Percentiles rank a stretch among this genome's conserved stretches.
phyloP scores from a whole-genome alignment of 2,888 invertebrate genomes.

The Habroteleia sp. region DNA sequence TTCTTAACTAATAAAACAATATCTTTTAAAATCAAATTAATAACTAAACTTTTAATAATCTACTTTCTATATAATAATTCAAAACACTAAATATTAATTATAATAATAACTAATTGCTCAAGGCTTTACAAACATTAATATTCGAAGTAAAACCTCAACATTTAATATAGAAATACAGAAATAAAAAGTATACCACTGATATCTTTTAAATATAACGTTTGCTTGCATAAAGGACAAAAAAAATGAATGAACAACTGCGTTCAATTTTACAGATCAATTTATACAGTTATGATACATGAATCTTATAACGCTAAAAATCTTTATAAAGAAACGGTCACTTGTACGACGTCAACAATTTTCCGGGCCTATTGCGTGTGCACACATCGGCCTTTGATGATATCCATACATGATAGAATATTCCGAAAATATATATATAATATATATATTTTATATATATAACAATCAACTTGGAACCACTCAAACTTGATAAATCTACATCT shows the following conservation, averaged over 20 bases:
- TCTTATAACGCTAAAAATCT: slow-evolving; percentile 66
- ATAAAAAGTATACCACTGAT: too few relatives aligned
- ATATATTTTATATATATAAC: slow-evolving; percentile 52
- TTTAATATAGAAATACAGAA: too few relatives aligned
- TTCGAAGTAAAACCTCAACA: too few relatives aligned
- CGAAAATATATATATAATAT: slow-evolving; percentile 58
- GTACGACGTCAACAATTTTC: slow-evolving; percentile 61
- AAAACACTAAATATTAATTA: too few relatives aligned
- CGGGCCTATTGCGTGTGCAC: slow-evolving; percentile 9
- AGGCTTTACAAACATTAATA: too few relatives aligned
- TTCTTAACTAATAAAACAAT: too few relatives aligned
- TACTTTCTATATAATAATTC: too few relatives aligned
- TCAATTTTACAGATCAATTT: slow-evolving; percentile 65
- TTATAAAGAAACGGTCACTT: slow-evolving; percentile 65
- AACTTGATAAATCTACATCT: slow-evolving; percentile 51
- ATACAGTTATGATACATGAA: slow-evolving; percentile 74
- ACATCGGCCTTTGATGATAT: slow-evolving; percentile 28
- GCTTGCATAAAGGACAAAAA: neutral
- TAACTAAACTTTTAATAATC: too few relatives aligned
- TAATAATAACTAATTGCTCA: too few relatives aligned
- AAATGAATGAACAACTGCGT: slow-evolving; percentile 17
- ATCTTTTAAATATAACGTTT: too few relatives aligned
- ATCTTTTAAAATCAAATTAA: too few relatives aligned
- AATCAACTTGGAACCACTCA: slow-evolving; percentile 60
- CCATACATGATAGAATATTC: slow-evolving; percentile 58